Evolutionary conservation across 2,113 vertebrate species (phyloP), one percentile per base, ranked within the genome.

Genomic region (Synodontis membranacea): DNA sequence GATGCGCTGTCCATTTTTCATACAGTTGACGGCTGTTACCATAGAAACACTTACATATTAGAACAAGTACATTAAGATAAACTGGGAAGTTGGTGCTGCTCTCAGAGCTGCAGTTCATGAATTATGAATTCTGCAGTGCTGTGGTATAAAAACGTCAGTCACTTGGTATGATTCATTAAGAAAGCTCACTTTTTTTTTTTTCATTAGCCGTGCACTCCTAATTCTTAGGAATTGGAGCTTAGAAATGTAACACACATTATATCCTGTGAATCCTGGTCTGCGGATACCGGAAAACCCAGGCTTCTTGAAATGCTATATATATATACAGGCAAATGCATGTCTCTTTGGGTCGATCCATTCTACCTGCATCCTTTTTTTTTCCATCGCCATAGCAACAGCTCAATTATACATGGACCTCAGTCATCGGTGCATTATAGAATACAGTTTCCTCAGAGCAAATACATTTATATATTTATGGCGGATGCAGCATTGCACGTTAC

Each of bases 341-440:
- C 91, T 89, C 86, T 90, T 89, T 60, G 86, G 89, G 91, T 82
- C 84, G 93, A 90, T 90, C 92, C 91, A 88, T 48, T 46, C 86
- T 91, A 91, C 91, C 92, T 93, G 87, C 91, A 92, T 90, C 91
- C 92, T 91, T 93, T 78, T 91, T 80, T 91, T 93, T 78, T 91
- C 79, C 83, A 89, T 95, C 91, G 64, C 94, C 93, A 95, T 94
- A 91, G 93, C 93, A 94, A 95, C 95, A 92, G 88, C 87, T 86
- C 89, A 89, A 89, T 90, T 92, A 94, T 91, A 94, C 91, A 91
- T 74, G 60, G 84, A 92, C 91, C 87, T 42, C 87, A 89, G 88
- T 89, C 90, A 86, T 92, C 90, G 0, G 60, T 66, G 54, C 84
- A 75, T 79, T 89, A 74, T 83, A 76, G 52, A 39, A 54, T 23